Conservation (phyloP, 2,888 invertebrate genomes). For the Cosmopolites sordidus region DNA sequence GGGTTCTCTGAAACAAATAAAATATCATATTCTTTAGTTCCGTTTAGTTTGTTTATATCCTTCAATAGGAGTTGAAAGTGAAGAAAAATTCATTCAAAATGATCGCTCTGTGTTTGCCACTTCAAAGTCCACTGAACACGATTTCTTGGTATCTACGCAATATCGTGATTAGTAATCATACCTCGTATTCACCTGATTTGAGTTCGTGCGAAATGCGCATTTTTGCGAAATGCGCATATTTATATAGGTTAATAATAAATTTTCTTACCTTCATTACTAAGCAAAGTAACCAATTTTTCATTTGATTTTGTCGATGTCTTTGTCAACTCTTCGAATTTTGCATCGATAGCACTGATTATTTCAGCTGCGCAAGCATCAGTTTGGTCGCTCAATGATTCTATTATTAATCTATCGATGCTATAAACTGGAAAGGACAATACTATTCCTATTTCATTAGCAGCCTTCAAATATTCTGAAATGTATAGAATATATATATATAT, state of each 20-base stretch:
- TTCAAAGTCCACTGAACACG: no score
- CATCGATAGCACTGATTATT: slow-evolving; percentile 37
- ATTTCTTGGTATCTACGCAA: no score
- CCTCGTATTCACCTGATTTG: no score
- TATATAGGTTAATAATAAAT: no score
- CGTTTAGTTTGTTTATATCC: no score
- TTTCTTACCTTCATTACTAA: slow-evolving; percentile 27
- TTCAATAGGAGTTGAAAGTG: no score
- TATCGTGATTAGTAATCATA: no score
- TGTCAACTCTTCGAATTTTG: slow-evolving; percentile 25
- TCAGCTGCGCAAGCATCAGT: slow-evolving; percentile 32
- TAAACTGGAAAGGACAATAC: slow-evolving; percentile 49
- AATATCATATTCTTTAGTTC: no score
- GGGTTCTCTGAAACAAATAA: slow-evolving; percentile 35
- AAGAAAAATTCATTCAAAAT: no score
- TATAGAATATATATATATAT: neutral
- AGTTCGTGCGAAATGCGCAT: no score
- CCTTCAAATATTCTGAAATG: slow-evolving; percentile 37
- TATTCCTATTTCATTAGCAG: slow-evolving; percentile 46
- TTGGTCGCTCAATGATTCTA: slow-evolving; percentile 46
- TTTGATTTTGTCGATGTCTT: neutral
- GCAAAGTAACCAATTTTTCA: slow-evolving; percentile 10
- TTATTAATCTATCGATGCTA: slow-evolving; percentile 53
- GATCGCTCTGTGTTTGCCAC: no score
- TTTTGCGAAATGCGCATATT: no score